Evolutionary conservation across 1,140 invertebrate species (phyloP), one percentile per base, ranked within the genome.

Genomic region (Babylonia areolata): DNA sequence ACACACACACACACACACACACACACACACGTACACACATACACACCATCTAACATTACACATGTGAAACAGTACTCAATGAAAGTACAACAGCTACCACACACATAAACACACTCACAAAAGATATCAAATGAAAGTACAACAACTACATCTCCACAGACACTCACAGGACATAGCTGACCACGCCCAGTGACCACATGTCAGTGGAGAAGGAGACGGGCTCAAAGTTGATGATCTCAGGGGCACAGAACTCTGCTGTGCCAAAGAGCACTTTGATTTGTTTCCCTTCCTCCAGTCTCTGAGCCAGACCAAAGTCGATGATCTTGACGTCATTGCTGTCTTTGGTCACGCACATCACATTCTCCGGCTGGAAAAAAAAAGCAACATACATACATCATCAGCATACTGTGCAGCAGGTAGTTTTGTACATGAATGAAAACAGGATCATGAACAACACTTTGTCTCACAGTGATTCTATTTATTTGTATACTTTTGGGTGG

Each of bases 151-250:
- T 11, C 35, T 17, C 35, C 39, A 37, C 37, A 51, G 31, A 35
- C 31, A 96, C 97, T 97, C 95, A 98, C 96, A 99, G 95, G 42
- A 99, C 98, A 94, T 99, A 99, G 73, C 98, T 96, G 0, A 99
- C 95, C 3, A 99, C 99, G 93, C 99, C 99, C 69, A 99, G 97
- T 51, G 98, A 98, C 99, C 99, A 99, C 99, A 99, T 99, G 93
- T 99, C 99, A 0, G 98, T 99, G 94, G 99, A 99, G 95, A 99
- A 99, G n/a, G 99, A 98, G 87, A 99, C 99, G 1, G 98, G 98
- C 94, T 99, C 98, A 80, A 98, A 96, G 93, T 99, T 98, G 6
- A 99, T 98, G 88, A 99, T 99, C 96, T 99, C 99, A 23, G 99
- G 99, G 80, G 99, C 98, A 54, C 99, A 99, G 95, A 99, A 99